Evolutionary conservation across 2,113 vertebrate genomes (phyloP).

Genomic region (Platycercus adscitus): DNA sequence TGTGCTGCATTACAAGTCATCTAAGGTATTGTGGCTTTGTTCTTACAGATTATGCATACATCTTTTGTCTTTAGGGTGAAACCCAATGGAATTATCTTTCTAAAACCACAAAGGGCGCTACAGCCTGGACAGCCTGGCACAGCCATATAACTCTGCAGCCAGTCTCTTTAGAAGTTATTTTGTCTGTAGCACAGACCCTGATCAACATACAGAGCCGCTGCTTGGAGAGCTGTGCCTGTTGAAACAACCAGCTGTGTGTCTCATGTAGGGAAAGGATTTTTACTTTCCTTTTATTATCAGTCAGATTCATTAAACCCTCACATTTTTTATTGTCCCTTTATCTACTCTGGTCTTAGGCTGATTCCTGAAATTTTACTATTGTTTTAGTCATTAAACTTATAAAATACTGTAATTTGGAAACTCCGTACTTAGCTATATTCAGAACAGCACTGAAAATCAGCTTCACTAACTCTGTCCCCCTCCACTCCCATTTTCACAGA

Average conservation of each 20-base stretch:
- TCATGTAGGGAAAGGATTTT: background rate
- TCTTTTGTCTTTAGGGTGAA: background rate
- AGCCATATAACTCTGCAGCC: background rate
- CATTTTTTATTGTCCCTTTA: background rate
- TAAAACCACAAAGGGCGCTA: background rate
- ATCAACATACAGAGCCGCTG: background rate
- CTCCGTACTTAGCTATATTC: background rate
- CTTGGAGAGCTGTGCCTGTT: background rate
- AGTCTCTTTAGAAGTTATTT: background rate
- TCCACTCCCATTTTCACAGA: background rate
- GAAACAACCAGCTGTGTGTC: background rate
- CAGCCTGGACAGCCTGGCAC: background rate
- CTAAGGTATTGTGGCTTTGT: background rate
- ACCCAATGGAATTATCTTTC: background rate
- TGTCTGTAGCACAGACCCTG: background rate
- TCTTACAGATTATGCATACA: background rate
- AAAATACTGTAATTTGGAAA: background rate
- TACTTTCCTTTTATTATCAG: background rate
- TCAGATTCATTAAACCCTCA: constrained; percentile 7
- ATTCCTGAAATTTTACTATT: background rate
- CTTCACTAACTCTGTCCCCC: background rate
- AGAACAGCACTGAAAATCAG: background rate
- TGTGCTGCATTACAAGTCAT: background rate
- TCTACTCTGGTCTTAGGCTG: background rate
- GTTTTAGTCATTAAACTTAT: background rate